Percentiles rank a stretch among this genome's conserved stretches.
phyloP scores from a whole-genome alignment of 2,888 invertebrate species.

The Drosophila paramelanica region DNA sequence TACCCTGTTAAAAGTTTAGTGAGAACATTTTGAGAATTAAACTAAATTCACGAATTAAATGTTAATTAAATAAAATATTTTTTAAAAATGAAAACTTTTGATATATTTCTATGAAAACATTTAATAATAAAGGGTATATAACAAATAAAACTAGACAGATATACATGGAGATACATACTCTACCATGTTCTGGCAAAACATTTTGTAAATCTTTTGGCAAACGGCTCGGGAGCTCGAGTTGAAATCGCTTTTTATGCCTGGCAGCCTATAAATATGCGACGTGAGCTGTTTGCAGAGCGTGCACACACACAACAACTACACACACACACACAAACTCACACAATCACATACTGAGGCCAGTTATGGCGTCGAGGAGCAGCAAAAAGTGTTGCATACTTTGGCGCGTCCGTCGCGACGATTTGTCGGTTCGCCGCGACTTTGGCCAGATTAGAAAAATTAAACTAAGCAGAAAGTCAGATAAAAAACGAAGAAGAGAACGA shows the following conservation, averaged over 20 bases:
- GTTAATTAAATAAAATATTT: too few relatives aligned
- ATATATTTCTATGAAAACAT: background rate
- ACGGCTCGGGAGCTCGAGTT: slow-evolving; percentile 57
- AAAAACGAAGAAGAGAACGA: background rate
- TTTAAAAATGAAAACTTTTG: background rate
- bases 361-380: slow-evolving; percentile 22
- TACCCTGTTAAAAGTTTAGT: slow-evolving; percentile 11
- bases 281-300: slow-evolving; percentile 73
- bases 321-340: slow-evolving; percentile 15
- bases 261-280: slow-evolving; percentile 82
- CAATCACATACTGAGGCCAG: background rate
- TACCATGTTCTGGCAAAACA: slow-evolving; percentile 44
- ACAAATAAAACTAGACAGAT: slow-evolving; percentile 1
- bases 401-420: slow-evolving; percentile 50
- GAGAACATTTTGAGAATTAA: too few relatives aligned
- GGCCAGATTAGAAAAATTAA: slow-evolving; percentile 75
- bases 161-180: slow-evolving; percentile 5
- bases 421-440: slow-evolving; percentile 41
- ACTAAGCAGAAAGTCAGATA: slow-evolving; percentile 16
- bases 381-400: slow-evolving; percentile 75
- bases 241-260: slow-evolving; percentile 80
- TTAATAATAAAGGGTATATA: slow-evolving; percentile 17
- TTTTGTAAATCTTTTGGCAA: slow-evolving; percentile 79
- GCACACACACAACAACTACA: slow-evolving; percentile 23
- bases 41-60: too few relatives aligned